A percentile compares a stretch with the other conserved stretches of the same genome.
phyloP scores from a whole-genome alignment of 2,797 vertebrate species.

The Sternarchorhynchus goeldii region DNA sequence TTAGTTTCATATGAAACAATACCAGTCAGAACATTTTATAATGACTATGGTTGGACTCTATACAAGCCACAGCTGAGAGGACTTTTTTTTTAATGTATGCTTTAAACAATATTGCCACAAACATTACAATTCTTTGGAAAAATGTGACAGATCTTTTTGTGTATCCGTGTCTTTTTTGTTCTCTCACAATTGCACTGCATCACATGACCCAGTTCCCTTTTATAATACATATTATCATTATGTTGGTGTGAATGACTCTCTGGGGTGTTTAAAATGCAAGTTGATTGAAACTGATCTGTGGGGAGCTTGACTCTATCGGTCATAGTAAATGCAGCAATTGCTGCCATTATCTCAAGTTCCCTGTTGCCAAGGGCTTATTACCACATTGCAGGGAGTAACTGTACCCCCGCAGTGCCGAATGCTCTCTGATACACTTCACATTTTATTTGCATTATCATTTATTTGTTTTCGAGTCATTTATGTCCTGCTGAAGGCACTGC shows the following conservation, averaged over 20 bases:
- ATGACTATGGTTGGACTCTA: constrained; percentile 64
- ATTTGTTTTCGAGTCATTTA: not conserved
- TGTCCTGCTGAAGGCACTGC: not conserved
- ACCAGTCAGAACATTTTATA: constrained; percentile 63
- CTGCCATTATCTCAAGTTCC: constrained; percentile 41
- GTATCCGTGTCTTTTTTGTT: constrained; percentile 59
- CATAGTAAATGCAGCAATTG: constrained; percentile 49
- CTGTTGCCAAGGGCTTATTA: constrained; percentile 29
- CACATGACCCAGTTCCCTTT: constrained; percentile 46
- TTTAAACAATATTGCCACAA: constrained; percentile 67
- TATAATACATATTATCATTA: constrained; percentile 56
- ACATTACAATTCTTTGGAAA: constrained; percentile 68
- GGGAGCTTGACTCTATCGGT: constrained; percentile 45
- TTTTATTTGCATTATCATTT: constrained; percentile 5
- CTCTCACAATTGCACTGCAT: constrained; percentile 43
- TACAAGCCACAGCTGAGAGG: constrained; percentile 68
- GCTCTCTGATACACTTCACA: not conserved
- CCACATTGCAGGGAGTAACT: constrained; percentile 35
- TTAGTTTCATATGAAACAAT: constrained; percentile 73
- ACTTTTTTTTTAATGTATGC: constrained; percentile 62
- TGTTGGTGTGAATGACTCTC: constrained; percentile 49
- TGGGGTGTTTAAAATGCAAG: constrained; percentile 52
- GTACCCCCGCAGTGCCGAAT: constrained; percentile 16
- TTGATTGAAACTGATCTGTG: constrained; percentile 41
- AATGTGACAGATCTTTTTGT: constrained; percentile 66